phyloP scores from a whole-genome alignment of 2,888 invertebrate genomes.

The Gasteruption jaculator region DNA sequence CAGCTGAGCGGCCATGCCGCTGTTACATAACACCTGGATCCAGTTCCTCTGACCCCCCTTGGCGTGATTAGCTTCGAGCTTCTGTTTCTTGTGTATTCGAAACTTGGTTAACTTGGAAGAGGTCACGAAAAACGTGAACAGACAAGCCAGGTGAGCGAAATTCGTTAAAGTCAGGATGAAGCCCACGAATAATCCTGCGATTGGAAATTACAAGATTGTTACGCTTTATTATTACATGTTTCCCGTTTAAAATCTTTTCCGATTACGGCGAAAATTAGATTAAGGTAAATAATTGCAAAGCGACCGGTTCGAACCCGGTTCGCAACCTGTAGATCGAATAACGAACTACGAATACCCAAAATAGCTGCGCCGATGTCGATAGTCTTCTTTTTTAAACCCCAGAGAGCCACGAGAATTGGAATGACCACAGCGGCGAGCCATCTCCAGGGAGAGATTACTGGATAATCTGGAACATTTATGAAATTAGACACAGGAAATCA shows the following conservation, averaged over 20 bases:
- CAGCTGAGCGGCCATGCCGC: constrained; percentile 79
- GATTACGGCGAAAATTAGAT: constrained; percentile 6
- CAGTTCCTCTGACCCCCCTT: constrained; percentile 86
- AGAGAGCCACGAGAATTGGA: constrained; percentile 63
- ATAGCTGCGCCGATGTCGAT: constrained; percentile 68
- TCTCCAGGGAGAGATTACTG: constrained; percentile 61
- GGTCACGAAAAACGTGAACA: constrained; percentile 74
- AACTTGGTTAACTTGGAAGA: constrained; percentile 81
- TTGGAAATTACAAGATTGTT: too few species aligned
- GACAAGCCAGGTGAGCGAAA: constrained; percentile 68
- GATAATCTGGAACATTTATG: constrained; percentile 53
- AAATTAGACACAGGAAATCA: constrained; percentile 13
- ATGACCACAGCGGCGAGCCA: constrained; percentile 64
- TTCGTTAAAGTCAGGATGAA: constrained; percentile 74
- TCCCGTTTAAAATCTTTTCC: neutral
- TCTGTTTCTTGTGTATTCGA: constrained; percentile 61
- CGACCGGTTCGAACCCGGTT: too few species aligned
- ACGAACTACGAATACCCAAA: constrained; percentile 51
- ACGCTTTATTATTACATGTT: too few species aligned
- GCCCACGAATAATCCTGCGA: constrained; percentile 65
- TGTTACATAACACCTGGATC: constrained; percentile 87
- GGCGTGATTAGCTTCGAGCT: constrained; percentile 73
- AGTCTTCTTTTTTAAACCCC: constrained; percentile 67
- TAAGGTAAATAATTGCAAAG: too few species aligned
- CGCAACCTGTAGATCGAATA: too few species aligned